Conservation (phyloP, 2,113 vertebrate genomes). For the Chloroceryle aenea region DNA sequence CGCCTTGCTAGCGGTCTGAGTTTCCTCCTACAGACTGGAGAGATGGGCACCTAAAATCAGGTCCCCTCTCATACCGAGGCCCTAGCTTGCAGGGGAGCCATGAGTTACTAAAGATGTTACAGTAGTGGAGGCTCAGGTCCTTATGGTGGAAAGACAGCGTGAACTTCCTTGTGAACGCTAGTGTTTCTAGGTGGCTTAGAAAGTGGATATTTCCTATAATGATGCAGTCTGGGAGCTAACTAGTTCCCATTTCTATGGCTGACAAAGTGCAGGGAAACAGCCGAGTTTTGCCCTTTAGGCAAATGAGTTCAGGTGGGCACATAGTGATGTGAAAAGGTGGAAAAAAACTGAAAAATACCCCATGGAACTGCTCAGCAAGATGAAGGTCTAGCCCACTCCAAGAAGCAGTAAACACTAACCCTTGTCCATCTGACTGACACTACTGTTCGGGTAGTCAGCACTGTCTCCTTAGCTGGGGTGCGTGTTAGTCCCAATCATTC, state of each 20-base stretch:
- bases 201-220: background rate
- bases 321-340: background rate
- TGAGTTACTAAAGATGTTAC: background rate
- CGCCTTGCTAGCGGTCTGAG: background rate
- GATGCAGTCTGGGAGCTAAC: background rate
- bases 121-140: background rate
- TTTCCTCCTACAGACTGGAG: background rate
- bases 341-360: background rate
- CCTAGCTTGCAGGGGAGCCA: background rate
- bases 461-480: accelerated
- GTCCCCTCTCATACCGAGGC: background rate
- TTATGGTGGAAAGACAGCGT: background rate
- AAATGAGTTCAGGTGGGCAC: background rate
- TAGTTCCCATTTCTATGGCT: background rate
- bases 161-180: background rate
- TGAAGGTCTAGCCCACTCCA: background rate
- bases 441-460: background rate
- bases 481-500: background rate
- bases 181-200: background rate
- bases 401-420: background rate
- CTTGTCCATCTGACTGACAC: background rate
- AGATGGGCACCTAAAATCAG: background rate
- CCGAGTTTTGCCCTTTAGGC: background rate
- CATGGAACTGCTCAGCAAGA: background rate
- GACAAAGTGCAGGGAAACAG: background rate